Evolutionary conservation across 1,140 invertebrate species (phyloP).

Genomic region (Liolophura sinensis): DNA sequence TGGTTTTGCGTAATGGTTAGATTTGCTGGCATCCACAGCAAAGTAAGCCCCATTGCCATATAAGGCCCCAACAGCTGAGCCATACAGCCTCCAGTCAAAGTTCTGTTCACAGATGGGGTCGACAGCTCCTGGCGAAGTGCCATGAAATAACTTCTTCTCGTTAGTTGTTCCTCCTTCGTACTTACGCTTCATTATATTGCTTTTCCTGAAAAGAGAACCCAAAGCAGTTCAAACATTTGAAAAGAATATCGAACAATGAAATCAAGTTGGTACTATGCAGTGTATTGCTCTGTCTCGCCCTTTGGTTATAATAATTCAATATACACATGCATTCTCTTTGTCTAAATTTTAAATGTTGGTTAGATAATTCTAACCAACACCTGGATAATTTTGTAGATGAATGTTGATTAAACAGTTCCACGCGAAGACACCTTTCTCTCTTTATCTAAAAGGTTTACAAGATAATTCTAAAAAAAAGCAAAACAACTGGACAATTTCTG

Average conservation of each 20-base stretch:
- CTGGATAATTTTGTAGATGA: too few species aligned
- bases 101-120: constrained; percentile 21
- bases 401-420: too few species aligned
- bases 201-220: constrained; percentile 18
- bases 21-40: constrained; percentile 23
- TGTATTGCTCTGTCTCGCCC: too few species aligned
- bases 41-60: constrained; percentile 33
- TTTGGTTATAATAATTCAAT: too few species aligned
- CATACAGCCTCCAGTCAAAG: constrained; percentile 25
- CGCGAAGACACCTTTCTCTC: too few species aligned
- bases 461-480: too few species aligned
- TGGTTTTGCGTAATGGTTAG: constrained; percentile 21
- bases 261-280: too few species aligned
- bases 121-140: constrained; percentile 16
- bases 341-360: too few species aligned
- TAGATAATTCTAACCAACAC: too few species aligned
- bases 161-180: constrained; percentile 17
- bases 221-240: neutral
- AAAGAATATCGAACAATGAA: neutral
- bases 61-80: constrained; percentile 15
- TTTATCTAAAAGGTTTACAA: too few species aligned
- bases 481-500: too few species aligned
- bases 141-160: constrained; percentile 28
- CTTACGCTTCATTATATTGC: constrained; percentile 16
- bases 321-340: too few species aligned